These are phyloP conservation scores for Eptesicus fuscus DNA, from an alignment of 2,113 vertebrate species.

Conservation along the genomic window DNA sequence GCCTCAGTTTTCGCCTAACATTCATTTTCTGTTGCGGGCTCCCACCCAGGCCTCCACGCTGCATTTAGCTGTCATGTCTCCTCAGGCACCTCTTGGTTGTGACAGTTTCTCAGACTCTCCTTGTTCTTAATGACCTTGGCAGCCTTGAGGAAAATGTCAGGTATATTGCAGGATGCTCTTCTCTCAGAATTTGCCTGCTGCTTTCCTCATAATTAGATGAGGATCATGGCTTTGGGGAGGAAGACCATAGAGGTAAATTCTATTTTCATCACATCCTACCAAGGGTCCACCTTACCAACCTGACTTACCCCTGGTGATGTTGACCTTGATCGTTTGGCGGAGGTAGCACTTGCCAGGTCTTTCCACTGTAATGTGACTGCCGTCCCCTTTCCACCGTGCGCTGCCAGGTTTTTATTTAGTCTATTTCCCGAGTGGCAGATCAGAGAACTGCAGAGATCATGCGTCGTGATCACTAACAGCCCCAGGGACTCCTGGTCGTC, in stretches of 20 bases:
- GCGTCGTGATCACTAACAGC: rapidly evolving
- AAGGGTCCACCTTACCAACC: not conserved
- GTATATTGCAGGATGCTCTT: not conserved
- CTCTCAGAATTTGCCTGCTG: not conserved
- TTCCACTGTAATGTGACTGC: not conserved
- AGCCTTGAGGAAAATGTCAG: not conserved
- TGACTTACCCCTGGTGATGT: not conserved
- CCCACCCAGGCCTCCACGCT: not conserved
- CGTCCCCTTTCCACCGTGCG: no score
- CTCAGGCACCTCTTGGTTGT: not conserved
- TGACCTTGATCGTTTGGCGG: not conserved
- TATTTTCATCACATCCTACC: not conserved
- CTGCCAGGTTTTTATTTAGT: not conserved
- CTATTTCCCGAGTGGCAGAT: not conserved
- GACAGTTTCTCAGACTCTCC: not conserved
- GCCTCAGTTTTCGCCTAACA: not conserved
- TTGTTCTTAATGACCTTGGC: not conserved
- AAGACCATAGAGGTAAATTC: not conserved
- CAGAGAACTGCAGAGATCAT: not conserved
- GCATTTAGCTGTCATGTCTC: not conserved
- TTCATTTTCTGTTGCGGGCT: not conserved
- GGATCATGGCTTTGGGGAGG: not conserved
- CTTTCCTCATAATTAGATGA: not conserved
- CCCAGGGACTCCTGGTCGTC: not conserved
- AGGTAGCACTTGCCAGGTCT: not conserved